Conservation (phyloP, 1,140 invertebrate species). For the Heliconius himera region DNA sequence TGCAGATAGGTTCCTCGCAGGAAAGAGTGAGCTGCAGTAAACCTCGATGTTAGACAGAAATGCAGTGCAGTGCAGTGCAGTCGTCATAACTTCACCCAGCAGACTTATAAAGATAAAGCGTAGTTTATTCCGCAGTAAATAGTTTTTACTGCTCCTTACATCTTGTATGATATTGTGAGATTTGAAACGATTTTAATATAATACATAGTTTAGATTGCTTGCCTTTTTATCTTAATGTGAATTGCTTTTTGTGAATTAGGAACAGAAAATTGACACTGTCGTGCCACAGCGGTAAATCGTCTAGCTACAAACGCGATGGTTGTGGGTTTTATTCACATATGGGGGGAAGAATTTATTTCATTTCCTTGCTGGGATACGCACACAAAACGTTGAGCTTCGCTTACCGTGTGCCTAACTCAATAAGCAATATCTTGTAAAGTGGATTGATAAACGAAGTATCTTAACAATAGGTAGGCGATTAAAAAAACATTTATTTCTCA, state of each 20-base stretch:
- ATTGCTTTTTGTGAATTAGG: too few species aligned
- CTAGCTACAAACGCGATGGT: too few species aligned
- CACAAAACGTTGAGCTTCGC: too few species aligned
- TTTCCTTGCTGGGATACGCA: not conserved
- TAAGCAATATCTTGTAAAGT: too few species aligned
- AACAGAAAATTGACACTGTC: too few species aligned
- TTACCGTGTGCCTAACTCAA: too few species aligned
- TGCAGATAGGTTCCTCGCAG: not conserved
- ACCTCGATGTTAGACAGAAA: slow-evolving; percentile 10
- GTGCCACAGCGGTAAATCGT: too few species aligned
- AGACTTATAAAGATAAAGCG: slow-evolving; percentile 8
- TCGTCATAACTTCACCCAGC: slow-evolving; percentile 10
- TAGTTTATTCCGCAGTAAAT: slow-evolving; percentile 13
- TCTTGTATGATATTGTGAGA: slow-evolving; percentile 10
- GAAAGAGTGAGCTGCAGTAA: slow-evolving; percentile 1
- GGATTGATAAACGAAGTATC: too few species aligned
- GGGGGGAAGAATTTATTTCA: too few species aligned
- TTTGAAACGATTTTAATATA: slow-evolving; percentile 4
- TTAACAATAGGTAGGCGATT: too few species aligned
- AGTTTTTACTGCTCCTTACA: slow-evolving; percentile 9
- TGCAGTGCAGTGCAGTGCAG: slow-evolving; percentile 12
- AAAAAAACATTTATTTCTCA: too few species aligned
- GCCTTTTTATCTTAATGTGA: too few species aligned
- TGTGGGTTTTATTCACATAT: not conserved
- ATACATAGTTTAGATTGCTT: not conserved